Percentiles rank a stretch among this genome's conserved stretches.
phyloP scores from a whole-genome alignment of 2,113 vertebrate species.

The Scomber scombrus region DNA sequence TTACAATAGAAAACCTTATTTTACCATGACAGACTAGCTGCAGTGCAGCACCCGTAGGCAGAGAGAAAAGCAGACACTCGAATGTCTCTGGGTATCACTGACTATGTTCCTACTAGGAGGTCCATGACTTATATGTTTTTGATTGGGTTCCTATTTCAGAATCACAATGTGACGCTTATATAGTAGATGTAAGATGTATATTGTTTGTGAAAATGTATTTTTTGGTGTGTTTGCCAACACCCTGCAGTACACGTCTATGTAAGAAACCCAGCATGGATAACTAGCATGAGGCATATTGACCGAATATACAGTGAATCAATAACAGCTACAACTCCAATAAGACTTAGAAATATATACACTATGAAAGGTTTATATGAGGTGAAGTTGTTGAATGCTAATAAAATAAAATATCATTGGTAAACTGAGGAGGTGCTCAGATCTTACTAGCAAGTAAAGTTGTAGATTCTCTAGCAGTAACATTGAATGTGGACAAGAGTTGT shows the following conservation, averaged over 20 bases:
- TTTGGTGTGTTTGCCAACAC: neutral
- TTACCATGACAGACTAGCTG: slow-evolving; percentile 50
- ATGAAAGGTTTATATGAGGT: neutral
- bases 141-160: neutral
- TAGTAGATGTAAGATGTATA: neutral
- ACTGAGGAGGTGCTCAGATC: neutral
- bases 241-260: neutral
- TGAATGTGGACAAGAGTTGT: neutral
- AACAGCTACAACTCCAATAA: neutral
- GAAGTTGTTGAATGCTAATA: neutral
- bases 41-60: slow-evolving; percentile 42
- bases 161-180: neutral
- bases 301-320: neutral
- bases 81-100: neutral
- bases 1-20: slow-evolving; percentile 55
- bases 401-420: neutral
- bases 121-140: neutral
- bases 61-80: slow-evolving; percentile 19
- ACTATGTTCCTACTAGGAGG: neutral
- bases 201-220: neutral
- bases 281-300: neutral
- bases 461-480: neutral
- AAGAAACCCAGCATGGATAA: neutral
- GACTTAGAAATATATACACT: too few relatives aligned
- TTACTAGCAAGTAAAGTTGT: neutral